Conservation (phyloP, 2,888 invertebrate species). For the Rotaria macrura region DNA sequence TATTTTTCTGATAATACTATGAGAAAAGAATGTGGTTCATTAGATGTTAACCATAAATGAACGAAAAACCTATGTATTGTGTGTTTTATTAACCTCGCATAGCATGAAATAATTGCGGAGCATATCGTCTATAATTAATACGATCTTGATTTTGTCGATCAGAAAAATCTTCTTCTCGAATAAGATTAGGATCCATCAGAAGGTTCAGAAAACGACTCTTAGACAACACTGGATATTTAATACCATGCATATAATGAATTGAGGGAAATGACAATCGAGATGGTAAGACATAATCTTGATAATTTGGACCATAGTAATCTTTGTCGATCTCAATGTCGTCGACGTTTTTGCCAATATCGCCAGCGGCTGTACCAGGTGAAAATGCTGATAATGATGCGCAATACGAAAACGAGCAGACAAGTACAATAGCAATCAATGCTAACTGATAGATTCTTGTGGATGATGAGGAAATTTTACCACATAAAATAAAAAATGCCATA, state of each 20-base stretch:
- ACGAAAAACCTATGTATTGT: no score
- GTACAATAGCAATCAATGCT: background rate
- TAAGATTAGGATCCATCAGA: background rate
- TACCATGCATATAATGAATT: background rate
- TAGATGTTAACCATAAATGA: background rate
- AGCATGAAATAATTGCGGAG: background rate
- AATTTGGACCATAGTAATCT: background rate
- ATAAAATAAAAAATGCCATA: background rate
- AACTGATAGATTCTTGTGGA: background rate
- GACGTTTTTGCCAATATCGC: background rate
- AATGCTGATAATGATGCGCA: background rate
- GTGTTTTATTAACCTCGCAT: background rate
- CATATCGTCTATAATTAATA: background rate
- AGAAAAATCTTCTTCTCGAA: background rate
- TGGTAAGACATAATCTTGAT: background rate
- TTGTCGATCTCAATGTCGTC: background rate
- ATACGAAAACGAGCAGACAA: background rate
- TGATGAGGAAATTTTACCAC: background rate
- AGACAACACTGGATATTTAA: background rate
- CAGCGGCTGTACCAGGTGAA: background rate
- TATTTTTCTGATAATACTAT: background rate
- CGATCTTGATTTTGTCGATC: background rate
- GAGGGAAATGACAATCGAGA: background rate
- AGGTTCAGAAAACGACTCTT: background rate
- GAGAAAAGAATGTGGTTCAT: background rate